Conservation (phyloP, 1,140 invertebrate species). For the Papilio machaon region DNA sequence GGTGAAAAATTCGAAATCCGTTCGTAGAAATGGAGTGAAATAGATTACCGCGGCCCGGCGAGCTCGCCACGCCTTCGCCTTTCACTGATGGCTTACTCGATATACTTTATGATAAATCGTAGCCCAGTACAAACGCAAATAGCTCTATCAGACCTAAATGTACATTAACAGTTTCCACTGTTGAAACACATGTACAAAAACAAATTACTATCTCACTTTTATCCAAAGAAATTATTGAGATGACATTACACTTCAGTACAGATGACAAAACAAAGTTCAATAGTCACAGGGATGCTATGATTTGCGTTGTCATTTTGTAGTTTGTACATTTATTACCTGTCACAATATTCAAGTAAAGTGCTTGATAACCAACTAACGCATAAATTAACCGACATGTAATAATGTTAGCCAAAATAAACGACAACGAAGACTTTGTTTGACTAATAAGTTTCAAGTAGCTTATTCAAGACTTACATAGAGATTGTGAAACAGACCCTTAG, state of each 20-base stretch:
- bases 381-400: too few relatives aligned
- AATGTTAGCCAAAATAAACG: too few relatives aligned
- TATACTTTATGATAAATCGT: constrained; percentile 38
- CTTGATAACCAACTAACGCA: too few relatives aligned
- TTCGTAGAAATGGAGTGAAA: constrained; percentile 39
- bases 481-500: too few relatives aligned
- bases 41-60: constrained; percentile 29
- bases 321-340: too few relatives aligned
- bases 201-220: background rate
- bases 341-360: too few relatives aligned
- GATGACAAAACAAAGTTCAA: background rate
- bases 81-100: constrained; percentile 38
- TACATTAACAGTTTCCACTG: background rate
- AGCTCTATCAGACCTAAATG: constrained; percentile 30
- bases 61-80: constrained; percentile 24
- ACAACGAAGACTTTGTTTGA: too few relatives aligned
- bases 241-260: background rate
- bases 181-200: background rate
- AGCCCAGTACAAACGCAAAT: constrained; percentile 8
- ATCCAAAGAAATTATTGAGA: background rate
- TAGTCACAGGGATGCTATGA: background rate
- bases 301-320: too few relatives aligned
- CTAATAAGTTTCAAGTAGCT: too few relatives aligned
- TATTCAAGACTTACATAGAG: too few relatives aligned
- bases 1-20: constrained; percentile 33